Evolutionary conservation across 2,888 invertebrate genomes (phyloP).

Genomic region (Nemurella pictetii): DNA sequence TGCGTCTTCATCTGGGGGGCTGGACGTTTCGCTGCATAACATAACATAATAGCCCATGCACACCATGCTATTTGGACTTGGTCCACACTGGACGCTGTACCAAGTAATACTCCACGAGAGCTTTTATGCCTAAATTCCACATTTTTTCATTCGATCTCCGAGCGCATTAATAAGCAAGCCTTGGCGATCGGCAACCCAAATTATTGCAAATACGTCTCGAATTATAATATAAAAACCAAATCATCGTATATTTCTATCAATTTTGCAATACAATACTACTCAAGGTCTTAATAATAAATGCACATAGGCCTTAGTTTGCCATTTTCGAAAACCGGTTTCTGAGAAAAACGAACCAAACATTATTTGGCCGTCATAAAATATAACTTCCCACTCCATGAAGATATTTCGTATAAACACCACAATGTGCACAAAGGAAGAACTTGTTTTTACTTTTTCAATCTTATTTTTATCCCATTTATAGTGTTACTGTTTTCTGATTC

Average conservation of each 20-base stretch:
- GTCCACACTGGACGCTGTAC: background rate
- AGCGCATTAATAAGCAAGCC: background rate
- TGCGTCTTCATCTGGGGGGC: background rate
- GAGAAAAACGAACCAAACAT: constrained; percentile 22
- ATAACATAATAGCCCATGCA: no score
- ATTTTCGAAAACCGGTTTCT: constrained; percentile 23
- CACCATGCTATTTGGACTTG: no score
- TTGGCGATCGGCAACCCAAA: background rate
- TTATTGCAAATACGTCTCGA: background rate
- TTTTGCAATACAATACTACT: constrained; percentile 17
- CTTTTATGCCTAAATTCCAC: background rate
- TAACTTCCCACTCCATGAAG: constrained; percentile 17
- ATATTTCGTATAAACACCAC: constrained; percentile 8
- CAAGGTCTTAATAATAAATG: constrained; percentile 15
- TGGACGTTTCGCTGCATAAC: background rate
- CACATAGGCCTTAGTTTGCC: constrained; percentile 16
- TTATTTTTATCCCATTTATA: constrained; percentile 23
- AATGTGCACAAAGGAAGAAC: constrained; percentile 23
- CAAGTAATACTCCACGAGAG: background rate
- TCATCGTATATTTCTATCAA: constrained; percentile 1
- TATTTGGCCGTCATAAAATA: constrained; percentile 24
- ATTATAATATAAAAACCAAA: constrained; percentile 19
- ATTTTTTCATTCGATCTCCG: background rate
- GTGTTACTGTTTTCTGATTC: background rate
- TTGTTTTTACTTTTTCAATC: constrained; percentile 17